These are phyloP conservation scores for Leptopilina syphax DNA, from an alignment of 2,888 invertebrate species.

Conservation along the genomic window DNA sequence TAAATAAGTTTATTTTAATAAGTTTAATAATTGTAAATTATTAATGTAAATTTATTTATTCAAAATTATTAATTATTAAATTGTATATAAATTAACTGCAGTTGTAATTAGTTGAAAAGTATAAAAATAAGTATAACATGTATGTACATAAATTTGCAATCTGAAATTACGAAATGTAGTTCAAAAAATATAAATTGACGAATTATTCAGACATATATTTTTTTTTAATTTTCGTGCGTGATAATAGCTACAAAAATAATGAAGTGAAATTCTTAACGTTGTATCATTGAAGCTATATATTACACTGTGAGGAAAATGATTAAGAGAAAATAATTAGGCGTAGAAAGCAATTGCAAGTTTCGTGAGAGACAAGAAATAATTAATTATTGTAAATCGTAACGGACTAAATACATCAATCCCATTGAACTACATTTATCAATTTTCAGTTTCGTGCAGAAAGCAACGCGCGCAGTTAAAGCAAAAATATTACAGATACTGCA, in stretches of 20 bases:
- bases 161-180: too few species aligned
- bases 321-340: neutral
- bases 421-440: too few species aligned
- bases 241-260: neutral
- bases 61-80: too few species aligned
- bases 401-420: neutral
- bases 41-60: too few species aligned
- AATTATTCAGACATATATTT: neutral
- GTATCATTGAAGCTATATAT: neutral
- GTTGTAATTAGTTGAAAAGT: too few species aligned
- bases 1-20: too few species aligned
- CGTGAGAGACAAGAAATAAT: neutral
- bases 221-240: neutral
- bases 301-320: neutral
- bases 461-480: too few species aligned
- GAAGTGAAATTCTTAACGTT: neutral
- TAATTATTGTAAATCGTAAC: neutral
- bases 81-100: neutral
- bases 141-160: too few species aligned
- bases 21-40: too few species aligned
- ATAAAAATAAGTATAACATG: too few species aligned
- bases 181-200: neutral
- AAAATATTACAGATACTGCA: too few species aligned
- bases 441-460: too few species aligned
- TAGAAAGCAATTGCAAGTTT: conserved; percentile 15